These are phyloP conservation scores for Myotis yumanensis DNA, from an alignment of 2,113 vertebrate genomes.

Conservation along the genomic window DNA sequence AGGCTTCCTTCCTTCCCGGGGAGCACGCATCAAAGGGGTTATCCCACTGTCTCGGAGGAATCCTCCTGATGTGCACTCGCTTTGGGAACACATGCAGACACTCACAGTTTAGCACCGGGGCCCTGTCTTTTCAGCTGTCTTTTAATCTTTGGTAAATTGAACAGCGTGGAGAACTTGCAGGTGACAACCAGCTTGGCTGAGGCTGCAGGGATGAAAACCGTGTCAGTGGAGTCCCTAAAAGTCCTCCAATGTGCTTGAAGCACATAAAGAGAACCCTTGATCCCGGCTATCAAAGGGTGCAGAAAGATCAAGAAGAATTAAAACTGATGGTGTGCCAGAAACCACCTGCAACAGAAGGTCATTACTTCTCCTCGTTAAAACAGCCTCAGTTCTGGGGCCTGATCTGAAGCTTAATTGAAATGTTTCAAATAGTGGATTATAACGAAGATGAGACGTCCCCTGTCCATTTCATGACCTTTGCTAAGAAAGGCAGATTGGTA, in stretches of 20 bases:
- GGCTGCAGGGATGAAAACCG: slow-evolving; percentile 83
- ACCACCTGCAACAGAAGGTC: slow-evolving; percentile 86
- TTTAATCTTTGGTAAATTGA: slow-evolving; percentile 89
- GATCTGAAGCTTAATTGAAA: slow-evolving; percentile 89
- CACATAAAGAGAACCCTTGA: slow-evolving; percentile 86
- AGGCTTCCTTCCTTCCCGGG: slow-evolving; percentile 62
- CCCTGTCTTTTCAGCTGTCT: slow-evolving; percentile 81
- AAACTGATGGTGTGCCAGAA: slow-evolving; percentile 87
- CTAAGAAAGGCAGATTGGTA: slow-evolving; percentile 83
- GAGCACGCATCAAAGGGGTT: slow-evolving; percentile 82
- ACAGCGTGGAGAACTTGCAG: slow-evolving; percentile 83
- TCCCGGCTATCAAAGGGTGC: slow-evolving; percentile 88
- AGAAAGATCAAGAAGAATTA: slow-evolving; percentile 89
- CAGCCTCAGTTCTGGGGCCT: slow-evolving; percentile 83
- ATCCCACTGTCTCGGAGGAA: slow-evolving; percentile 72
- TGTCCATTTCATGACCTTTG: slow-evolving; percentile 85
- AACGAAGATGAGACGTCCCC: slow-evolving; percentile 84
- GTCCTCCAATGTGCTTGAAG: slow-evolving; percentile 83
- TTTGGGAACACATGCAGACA: slow-evolving; percentile 79
- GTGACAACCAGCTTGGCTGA: slow-evolving; percentile 82
- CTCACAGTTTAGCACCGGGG: slow-evolving; percentile 71
- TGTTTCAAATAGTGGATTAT: slow-evolving; percentile 87
- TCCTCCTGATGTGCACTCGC: slow-evolving; percentile 76
- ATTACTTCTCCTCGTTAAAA: slow-evolving; percentile 88
- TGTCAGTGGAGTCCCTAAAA: slow-evolving; percentile 84